Conservation (phyloP, 2,113 vertebrate species). For the Terrapene triunguis region DNA sequence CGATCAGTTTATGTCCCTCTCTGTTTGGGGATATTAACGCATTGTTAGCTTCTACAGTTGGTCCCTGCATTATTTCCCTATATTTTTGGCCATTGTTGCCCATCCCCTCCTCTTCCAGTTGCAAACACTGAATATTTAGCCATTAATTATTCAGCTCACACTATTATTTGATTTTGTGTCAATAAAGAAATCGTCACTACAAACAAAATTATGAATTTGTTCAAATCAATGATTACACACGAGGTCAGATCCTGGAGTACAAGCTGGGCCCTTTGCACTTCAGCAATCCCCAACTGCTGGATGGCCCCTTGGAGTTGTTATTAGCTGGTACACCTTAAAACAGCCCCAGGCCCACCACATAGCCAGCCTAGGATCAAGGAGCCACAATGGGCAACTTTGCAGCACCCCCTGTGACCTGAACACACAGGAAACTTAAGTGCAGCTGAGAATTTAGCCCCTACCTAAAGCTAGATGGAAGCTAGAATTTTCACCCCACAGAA, state of each 20-base stretch:
- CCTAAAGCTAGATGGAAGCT: not conserved
- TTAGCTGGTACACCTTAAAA: not conserved
- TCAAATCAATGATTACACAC: not conserved
- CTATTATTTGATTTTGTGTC: not conserved
- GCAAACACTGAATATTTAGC: not conserved
- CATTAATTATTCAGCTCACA: not conserved
- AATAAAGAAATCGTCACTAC: not conserved
- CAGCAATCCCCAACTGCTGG: not conserved
- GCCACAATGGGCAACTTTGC: not conserved
- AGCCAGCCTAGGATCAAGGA: not conserved
- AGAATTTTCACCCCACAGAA: not conserved
- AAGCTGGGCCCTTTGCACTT: not conserved
- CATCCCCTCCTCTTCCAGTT: not conserved
- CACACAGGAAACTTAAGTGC: not conserved
- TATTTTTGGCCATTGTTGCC: not conserved
- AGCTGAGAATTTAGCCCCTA: not conserved
- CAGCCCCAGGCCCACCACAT: not conserved
- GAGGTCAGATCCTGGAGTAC: not conserved
- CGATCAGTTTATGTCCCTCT: not conserved
- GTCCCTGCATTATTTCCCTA: not conserved
- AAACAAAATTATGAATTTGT: not conserved
- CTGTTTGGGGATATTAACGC: not conserved
- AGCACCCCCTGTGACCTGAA: not conserved
- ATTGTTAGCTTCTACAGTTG: not conserved
- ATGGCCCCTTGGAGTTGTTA: not conserved